phyloP scores from a whole-genome alignment of 2,888 invertebrate species.

The Lepidocyrtoides sp. region DNA sequence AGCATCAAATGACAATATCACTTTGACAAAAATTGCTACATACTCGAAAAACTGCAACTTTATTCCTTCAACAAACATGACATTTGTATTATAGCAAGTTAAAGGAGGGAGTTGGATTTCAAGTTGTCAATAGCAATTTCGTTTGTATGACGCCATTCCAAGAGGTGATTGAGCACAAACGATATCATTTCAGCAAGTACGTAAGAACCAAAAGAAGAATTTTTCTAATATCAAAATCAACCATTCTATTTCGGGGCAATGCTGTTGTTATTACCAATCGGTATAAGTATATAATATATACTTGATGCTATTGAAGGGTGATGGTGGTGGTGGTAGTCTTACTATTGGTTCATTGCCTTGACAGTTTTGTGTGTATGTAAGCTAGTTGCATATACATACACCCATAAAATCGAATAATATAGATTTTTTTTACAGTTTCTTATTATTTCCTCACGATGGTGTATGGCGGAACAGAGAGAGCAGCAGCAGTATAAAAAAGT shows the following conservation, averaged over 20 bases:
- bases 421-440: neutral
- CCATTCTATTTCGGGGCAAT: slow-evolving; percentile 14
- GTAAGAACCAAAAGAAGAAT: neutral
- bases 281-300: neutral
- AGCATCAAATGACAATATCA: slow-evolving; percentile 57
- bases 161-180: slow-evolving; percentile 73
- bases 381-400: slow-evolving; percentile 61
- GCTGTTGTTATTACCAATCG: neutral
- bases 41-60: slow-evolving; percentile 58
- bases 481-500: slow-evolving; percentile 59
- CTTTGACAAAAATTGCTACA: slow-evolving; percentile 46
- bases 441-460: neutral
- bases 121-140: slow-evolving; percentile 75
- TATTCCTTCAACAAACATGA: slow-evolving; percentile 21
- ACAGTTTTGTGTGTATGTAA: slow-evolving; percentile 6
- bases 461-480: neutral
- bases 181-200: slow-evolving; percentile 46
- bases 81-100: slow-evolving; percentile 50
- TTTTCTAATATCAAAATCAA: neutral
- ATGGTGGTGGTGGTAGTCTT: slow-evolving; percentile 18
- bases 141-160: slow-evolving; percentile 72
- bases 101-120: slow-evolving; percentile 64
- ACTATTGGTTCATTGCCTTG: slow-evolving; percentile 59
- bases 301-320: slow-evolving; percentile 43
- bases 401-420: no score